Conservation (phyloP, 1,140 invertebrate species). For the Listronotus bonariensis region DNA sequence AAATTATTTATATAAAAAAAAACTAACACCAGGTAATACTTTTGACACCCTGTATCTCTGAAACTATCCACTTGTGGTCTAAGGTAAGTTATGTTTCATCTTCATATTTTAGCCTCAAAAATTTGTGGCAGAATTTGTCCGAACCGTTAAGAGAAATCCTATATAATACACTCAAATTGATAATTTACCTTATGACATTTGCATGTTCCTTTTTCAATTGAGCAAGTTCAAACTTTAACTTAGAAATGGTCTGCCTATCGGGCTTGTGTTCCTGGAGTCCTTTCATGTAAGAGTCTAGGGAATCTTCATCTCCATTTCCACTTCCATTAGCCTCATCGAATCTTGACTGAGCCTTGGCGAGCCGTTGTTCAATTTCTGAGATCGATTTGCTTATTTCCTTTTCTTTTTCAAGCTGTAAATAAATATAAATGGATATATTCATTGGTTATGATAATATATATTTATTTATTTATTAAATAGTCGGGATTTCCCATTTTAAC, state of each 20-base stretch:
- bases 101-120: too few species aligned
- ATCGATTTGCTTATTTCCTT: conserved; percentile 64
- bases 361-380: conserved; percentile 61
- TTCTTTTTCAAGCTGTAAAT: conserved; percentile 70
- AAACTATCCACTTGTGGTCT: too few species aligned
- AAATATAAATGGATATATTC: too few species aligned
- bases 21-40: too few species aligned
- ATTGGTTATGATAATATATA: too few species aligned
- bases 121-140: too few species aligned
- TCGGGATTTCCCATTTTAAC: too few species aligned
- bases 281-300: conserved; percentile 76
- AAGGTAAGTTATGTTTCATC: too few species aligned
- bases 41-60: too few species aligned
- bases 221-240: conserved; percentile 65
- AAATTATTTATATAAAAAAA: background rate
- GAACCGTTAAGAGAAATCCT: too few species aligned
- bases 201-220: conserved; percentile 72
- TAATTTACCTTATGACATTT: conserved; percentile 61
- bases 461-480: too few species aligned
- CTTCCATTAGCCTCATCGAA: conserved; percentile 33
- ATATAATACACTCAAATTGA: too few species aligned
- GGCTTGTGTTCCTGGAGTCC: conserved; percentile 58
- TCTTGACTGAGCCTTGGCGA: conserved; percentile 59
- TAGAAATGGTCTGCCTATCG: conserved; percentile 60
- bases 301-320: conserved; percentile 63